Evolutionary conservation across 2,113 vertebrate genomes (phyloP), one percentile per base, ranked within the genome.

Genomic region (Bubo scandiacus): DNA sequence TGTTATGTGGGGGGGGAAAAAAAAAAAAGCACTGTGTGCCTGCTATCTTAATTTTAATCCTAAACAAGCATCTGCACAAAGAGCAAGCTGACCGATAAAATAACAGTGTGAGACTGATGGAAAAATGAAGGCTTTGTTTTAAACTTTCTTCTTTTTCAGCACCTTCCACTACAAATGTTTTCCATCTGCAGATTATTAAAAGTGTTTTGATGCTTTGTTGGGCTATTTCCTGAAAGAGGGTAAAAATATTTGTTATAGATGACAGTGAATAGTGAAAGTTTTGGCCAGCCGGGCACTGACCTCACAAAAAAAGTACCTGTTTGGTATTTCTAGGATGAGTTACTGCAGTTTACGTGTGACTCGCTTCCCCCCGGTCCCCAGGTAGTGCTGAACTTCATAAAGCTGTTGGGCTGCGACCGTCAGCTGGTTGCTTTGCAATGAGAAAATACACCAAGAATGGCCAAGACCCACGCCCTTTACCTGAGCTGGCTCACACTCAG

Each of bases 321-420:
- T 36, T 29, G 59, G 2, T 47, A 5, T 45, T 88, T 40, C 59
- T 54, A 15, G n/a, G 40, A 25, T 36, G 42, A 54, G 22, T 63
- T 22, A 20, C 29, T 2, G 0, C 45, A 26, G 5, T 7, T 49
- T 11, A 7, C 13, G 0, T 21, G 18, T 0, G 0, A 15, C 34
- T 66, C 17, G 30, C 70, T 77, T 6, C 40, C 38, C 63, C 45
- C 38, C 6, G 7, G 4, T 25, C 54, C 66, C 30, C 22, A 2
- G 0, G 4, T 25, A 2, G 1, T 4, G 40, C 6, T 27, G 38
- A n/a, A 45, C 15, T 27, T 30, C 23, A 1, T 9, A 8, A 25
- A 34, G 67, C 22, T 16, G 27, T 25, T 10, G 15, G 3, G 1
- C n/a, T 14, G 73, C 34, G 14, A 6, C 14, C 62, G 6, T 12